Evolutionary conservation across 2,113 vertebrate genomes (phyloP).

Genomic region (Ammodytes marinus): DNA sequence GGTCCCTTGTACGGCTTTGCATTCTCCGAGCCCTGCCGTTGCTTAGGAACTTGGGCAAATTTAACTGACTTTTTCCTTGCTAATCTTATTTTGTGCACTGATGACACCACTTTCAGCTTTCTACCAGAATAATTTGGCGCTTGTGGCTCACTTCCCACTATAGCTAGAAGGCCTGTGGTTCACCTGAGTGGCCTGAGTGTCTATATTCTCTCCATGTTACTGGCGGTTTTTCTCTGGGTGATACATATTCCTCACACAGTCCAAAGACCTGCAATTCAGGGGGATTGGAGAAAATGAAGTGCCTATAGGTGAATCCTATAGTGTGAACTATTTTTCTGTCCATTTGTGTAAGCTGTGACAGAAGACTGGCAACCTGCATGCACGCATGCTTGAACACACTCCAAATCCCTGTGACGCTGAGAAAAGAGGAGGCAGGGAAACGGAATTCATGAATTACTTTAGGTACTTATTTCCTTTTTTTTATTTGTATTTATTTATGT

Average conservation of each 20-base stretch:
- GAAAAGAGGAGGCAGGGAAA: not conserved
- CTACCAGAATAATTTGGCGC: slow-evolving; percentile 26
- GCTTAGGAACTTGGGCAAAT: slow-evolving; percentile 45
- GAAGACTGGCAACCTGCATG: slow-evolving; percentile 10
- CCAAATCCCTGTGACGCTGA: slow-evolving; percentile 4
- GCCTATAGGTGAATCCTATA: slow-evolving; percentile 19
- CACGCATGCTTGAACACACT: not conserved
- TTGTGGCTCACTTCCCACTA: slow-evolving; percentile 7
- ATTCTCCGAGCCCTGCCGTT: slow-evolving; percentile 16
- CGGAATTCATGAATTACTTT: not conserved
- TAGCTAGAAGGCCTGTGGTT: not conserved
- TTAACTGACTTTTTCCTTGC: slow-evolving; percentile 50
- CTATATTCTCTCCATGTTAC: slow-evolving; percentile 34
- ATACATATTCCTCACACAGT: slow-evolving; percentile 23
- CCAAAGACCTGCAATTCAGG: slow-evolving; percentile 13
- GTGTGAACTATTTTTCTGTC: slow-evolving; percentile 13
- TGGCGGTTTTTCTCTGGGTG: not conserved
- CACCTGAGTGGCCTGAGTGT: not conserved
- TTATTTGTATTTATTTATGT: not conserved
- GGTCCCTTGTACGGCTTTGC: slow-evolving; percentile 4
- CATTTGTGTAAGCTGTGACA: slow-evolving; percentile 17
- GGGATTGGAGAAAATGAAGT: slow-evolving; percentile 9
- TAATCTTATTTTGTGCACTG: slow-evolving; percentile 43
- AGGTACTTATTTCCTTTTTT: not conserved
- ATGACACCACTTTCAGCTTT: slow-evolving; percentile 45